Evolutionary conservation across 64 coral and sea anemone genomes (phyloP), one percentile per base, ranked within the genome.

Genomic region (Orbicella faveolata): DNA sequence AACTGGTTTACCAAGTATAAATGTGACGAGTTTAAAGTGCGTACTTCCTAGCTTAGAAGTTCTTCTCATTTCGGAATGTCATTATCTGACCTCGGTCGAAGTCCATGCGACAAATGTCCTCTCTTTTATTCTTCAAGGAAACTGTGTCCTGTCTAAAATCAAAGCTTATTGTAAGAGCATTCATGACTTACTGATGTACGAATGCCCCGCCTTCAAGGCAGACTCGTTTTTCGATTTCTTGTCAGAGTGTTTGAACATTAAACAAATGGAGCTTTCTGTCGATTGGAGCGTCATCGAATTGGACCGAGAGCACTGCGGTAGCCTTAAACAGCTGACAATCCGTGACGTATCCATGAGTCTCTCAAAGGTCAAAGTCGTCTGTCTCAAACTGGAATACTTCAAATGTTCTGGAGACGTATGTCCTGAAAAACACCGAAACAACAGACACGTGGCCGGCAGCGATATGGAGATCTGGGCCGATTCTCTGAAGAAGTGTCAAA

Each of bases 1-100:
- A 30, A 83, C 89, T 2, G 80, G 79, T 48, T 91, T 91, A 20
- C 89, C 89, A 13, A 91, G 89, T 73, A 75, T 69, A 74, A 83
- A 82, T 68, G 59, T 82, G 21, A 75, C 74, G 20, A 55, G 11
- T 68, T 63, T 91, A 57, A 91, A 84, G 62, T 72, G 80, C 63
- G 34, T 72, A 6, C 70, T 91, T 66, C 80, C 89, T 37, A 63
- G 26, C 36, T 76, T 91, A 34, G 89, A 91, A 61, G 89, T 84
- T 37, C 12, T 91, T 8, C 79, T 91, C 9, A 84, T 91, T 52
- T 83, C 89, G 10, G 67, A 91, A 30, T 91, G 89, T 36, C 80
- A 83, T 44, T 33, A 84, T 23, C 54, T 91, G 11, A 70, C 48
- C 19, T 76, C 78, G 21, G 72, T 91, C 30, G 79, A 83, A 14